phyloP scores from a whole-genome alignment of 2,797 vertebrate genomes.

The Rhodeus uyekii region DNA sequence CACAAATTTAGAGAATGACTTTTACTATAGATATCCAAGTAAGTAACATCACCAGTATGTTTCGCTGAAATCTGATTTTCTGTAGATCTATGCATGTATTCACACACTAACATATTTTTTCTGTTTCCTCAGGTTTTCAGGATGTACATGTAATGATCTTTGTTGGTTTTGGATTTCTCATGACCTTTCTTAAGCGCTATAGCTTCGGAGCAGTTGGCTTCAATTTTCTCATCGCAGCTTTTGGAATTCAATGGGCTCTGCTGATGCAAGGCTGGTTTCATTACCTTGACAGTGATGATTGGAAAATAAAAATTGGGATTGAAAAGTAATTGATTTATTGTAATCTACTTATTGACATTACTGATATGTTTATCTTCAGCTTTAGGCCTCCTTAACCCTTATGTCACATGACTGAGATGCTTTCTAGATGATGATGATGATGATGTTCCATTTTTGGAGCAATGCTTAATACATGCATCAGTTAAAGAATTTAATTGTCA shows the following conservation, averaged over 20 bases:
- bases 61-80: not conserved
- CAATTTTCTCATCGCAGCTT: conserved; percentile 93
- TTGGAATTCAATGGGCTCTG: conserved; percentile 95
- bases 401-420: not conserved
- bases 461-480: not conserved
- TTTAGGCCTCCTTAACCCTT: not conserved
- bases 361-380: not conserved
- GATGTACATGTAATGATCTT: conserved; percentile 99
- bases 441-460: not conserved
- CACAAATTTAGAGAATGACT: conserved; percentile 87
- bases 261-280: conserved; percentile 98
- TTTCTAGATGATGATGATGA: not conserved
- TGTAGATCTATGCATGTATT: not conserved
- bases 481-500: not conserved
- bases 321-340: conserved; percentile 80
- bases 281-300: conserved; percentile 67
- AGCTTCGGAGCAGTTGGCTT: conserved; percentile 91
- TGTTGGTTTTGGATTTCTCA: conserved; percentile 96
- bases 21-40: conserved; percentile 96
- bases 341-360: not conserved
- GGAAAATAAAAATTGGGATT: conserved; percentile 87
- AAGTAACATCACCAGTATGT: conserved; percentile 69
- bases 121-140: conserved; percentile 84
- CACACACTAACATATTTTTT: not conserved
- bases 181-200: conserved; percentile 94